These are phyloP conservation scores for Cherax quadricarinatus DNA, from an alignment of 1,140 invertebrate genomes.

Conservation along the genomic window DNA sequence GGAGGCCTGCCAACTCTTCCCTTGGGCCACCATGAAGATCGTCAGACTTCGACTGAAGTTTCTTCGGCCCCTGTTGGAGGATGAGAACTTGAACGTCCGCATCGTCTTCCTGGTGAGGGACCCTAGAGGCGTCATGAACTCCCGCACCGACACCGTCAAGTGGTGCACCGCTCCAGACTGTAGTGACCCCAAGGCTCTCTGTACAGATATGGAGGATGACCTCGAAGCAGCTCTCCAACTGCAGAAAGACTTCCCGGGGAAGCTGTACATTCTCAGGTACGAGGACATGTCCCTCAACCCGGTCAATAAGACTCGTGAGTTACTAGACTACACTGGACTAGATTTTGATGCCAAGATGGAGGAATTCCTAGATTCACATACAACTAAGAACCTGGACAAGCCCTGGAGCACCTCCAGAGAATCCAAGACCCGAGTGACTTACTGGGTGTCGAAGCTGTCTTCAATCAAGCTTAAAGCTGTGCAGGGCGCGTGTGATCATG, in stretches of 20 bases:
- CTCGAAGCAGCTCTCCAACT: conserved; percentile 85
- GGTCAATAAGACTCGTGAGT: conserved; percentile 82
- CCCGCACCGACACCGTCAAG: conserved; percentile 79
- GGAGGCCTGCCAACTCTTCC: conserved; percentile 85
- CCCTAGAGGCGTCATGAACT: conserved; percentile 90
- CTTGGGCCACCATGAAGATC: conserved; percentile 91
- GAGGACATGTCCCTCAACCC: conserved; percentile 90
- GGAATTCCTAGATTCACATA: conserved; percentile 88
- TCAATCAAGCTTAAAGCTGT: conserved; percentile 47
- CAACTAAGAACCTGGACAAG: conserved; percentile 85
- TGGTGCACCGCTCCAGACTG: conserved; percentile 92
- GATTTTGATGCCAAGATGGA: conserved; percentile 84
- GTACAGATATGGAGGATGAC: conserved; percentile 88
- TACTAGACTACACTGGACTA: conserved; percentile 87
- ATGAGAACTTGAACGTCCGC: conserved; percentile 84
- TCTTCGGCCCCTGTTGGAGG: conserved; percentile 84
- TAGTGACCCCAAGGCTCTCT: conserved; percentile 85
- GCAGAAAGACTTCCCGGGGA: conserved; percentile 82
- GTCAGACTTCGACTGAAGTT: conserved; percentile 86
- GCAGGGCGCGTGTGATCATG: conserved; percentile 57
- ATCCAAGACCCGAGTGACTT: conserved; percentile 79
- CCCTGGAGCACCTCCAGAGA: conserved; percentile 90
- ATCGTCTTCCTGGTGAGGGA: conserved; percentile 88
- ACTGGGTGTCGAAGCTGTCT: conserved; percentile 70
- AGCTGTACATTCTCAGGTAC: conserved; percentile 88